phyloP scores from a whole-genome alignment of 1,140 invertebrate species.

The Bombus terrestris region DNA sequence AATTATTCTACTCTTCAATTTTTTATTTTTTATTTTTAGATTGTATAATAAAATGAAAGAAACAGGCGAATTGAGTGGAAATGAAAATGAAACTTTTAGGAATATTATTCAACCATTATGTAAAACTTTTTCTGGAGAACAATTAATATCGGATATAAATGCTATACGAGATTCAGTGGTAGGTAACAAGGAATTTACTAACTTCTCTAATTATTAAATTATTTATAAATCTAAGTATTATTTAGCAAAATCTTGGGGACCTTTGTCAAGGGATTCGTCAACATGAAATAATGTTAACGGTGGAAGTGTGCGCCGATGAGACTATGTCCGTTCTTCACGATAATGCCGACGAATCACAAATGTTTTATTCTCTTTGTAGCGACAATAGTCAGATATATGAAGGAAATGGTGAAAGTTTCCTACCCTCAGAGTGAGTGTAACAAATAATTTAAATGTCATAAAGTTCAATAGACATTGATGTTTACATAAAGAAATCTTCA shows the following conservation, averaged over 20 bases:
- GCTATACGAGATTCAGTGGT: conserved; percentile 77
- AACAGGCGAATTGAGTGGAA: conserved; percentile 69
- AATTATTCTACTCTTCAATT: not conserved
- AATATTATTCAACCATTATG: conserved; percentile 76
- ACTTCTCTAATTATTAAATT: conserved; percentile 4
- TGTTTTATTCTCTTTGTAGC: conserved; percentile 78
- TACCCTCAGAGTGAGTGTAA: conserved; percentile 68
- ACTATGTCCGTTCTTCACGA: conserved; percentile 77
- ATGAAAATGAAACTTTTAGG: conserved; percentile 74
- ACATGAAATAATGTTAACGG: conserved; percentile 77
- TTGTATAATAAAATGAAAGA: conserved; percentile 78
- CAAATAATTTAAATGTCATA: not conserved
- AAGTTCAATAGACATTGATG: not conserved
- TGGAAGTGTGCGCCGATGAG: conserved; percentile 78
- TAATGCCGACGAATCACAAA: conserved; percentile 77
- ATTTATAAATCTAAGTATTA: conserved; percentile 32
- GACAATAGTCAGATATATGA: conserved; percentile 73
- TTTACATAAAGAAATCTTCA: conserved; percentile 12
- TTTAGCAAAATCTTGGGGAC: conserved; percentile 78
- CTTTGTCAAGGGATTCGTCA: conserved; percentile 77
- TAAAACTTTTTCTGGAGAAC: conserved; percentile 76
- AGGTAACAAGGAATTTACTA: conserved; percentile 43
- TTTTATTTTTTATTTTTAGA: conserved; percentile 54
- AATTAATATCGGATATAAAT: conserved; percentile 71
- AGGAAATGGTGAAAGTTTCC: conserved; percentile 73